Conservation (phyloP, 2,888 invertebrate species). For the Heterodera filipjevi region DNA sequence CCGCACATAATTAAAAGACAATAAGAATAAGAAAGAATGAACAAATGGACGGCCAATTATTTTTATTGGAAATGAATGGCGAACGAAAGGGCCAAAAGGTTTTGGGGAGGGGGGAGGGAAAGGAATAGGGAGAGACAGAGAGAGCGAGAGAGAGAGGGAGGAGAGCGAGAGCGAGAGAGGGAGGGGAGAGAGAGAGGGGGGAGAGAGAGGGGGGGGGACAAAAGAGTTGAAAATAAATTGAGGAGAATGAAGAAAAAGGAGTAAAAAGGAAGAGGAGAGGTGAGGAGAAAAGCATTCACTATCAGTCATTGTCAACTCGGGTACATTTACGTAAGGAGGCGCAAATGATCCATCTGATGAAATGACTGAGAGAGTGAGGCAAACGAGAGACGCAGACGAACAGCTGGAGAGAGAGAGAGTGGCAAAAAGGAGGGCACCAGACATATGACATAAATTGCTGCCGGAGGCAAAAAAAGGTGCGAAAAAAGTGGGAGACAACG, state of each 20-base stretch:
- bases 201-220: not conserved
- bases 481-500: not conserved
- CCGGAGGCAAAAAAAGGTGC: constrained; percentile 7
- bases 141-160: not conserved
- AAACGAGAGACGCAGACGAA: not conserved
- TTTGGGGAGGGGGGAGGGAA: not conserved
- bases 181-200: not conserved
- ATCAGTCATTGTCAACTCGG: not conserved
- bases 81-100: not conserved
- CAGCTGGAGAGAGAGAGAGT: not conserved
- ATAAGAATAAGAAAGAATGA: not conserved
- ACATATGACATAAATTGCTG: not conserved
- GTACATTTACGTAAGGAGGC: not conserved
- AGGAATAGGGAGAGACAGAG: not conserved
- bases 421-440: not conserved
- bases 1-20: not conserved
- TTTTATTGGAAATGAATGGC: not conserved
- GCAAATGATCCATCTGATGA: not conserved
- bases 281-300: not conserved
- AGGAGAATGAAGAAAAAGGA: not conserved
- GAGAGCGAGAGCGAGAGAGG: not conserved
- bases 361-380: not conserved
- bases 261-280: not conserved
- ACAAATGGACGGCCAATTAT: not conserved
- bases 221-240: too few relatives aligned